A percentile compares a stretch with the other conserved stretches of the same genome.
These are phyloP conservation scores for Sinodicranocentrus sp. DNA, from an alignment of 2,888 invertebrate species.

Conservation along the genomic window DNA sequence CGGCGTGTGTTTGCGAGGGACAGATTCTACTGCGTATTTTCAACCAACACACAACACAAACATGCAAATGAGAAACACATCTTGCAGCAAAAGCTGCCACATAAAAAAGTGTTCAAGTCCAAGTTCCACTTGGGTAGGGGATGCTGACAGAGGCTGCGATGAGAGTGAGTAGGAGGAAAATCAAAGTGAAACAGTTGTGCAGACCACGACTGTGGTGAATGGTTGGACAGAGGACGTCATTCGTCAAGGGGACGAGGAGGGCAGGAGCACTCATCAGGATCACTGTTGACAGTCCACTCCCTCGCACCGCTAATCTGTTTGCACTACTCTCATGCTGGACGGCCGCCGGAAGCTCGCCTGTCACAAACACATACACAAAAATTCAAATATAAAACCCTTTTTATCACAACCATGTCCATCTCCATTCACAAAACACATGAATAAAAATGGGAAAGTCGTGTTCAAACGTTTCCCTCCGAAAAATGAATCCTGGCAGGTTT, in stretches of 20 bases:
- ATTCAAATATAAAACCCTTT: too few relatives aligned
- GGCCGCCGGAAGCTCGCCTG: conserved; percentile 76
- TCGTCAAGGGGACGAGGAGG: conserved; percentile 21
- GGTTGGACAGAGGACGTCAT: conserved; percentile 24
- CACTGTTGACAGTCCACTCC: conserved; percentile 19
- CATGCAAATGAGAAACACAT: conserved; percentile 13
- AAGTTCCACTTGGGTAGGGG: not conserved
- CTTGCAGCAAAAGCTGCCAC: conserved; percentile 2
- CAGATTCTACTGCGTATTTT: too few relatives aligned
- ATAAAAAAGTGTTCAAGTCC: not conserved
- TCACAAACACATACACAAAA: conserved; percentile 48
- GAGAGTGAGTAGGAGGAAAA: too few relatives aligned
- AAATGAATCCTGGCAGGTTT: too few relatives aligned
- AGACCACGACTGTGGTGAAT: not conserved
- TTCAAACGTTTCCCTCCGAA: not conserved
- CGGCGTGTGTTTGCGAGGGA: too few relatives aligned
- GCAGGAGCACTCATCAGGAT: conserved; percentile 26
- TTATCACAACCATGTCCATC: too few relatives aligned
- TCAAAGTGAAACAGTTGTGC: too few relatives aligned
- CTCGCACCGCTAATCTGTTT: conserved; percentile 27
- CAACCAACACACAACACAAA: too few relatives aligned
- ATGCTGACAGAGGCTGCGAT: conserved; percentile 7
- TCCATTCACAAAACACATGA: not conserved
- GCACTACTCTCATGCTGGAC: conserved; percentile 74
- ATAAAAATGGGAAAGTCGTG: conserved; percentile 29